These are phyloP conservation scores for Ardeotis arabs DNA, from an alignment of 2,113 vertebrate species.

Conservation along the genomic window DNA sequence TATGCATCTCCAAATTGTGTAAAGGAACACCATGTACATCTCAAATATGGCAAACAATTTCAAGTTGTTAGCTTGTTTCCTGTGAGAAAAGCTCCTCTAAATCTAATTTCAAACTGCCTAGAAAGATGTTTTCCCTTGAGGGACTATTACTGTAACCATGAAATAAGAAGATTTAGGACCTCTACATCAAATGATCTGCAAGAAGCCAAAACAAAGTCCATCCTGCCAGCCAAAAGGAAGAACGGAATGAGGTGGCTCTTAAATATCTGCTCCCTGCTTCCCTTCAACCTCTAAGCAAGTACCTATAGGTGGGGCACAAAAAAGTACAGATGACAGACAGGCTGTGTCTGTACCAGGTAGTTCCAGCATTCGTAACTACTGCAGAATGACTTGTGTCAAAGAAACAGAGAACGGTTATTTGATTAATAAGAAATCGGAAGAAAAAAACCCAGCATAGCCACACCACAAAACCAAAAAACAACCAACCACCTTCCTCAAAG, in stretches of 20 bases:
- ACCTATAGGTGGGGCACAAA: background rate
- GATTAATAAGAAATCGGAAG: background rate
- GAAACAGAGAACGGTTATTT: background rate
- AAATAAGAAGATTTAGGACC: constrained; percentile 4
- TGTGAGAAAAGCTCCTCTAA: constrained; percentile 39
- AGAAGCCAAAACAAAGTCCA: background rate
- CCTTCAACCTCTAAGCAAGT: background rate
- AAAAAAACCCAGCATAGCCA: background rate
- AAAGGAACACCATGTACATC: background rate
- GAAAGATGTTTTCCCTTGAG: constrained; percentile 7
- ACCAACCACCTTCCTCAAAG: background rate
- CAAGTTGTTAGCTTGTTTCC: constrained; percentile 23
- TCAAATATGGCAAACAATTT: constrained; percentile 12
- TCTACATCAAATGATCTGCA: background rate
- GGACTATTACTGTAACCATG: background rate
- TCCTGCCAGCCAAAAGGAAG: background rate
- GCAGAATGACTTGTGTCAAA: background rate
- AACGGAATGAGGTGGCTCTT: background rate
- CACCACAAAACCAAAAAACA: background rate
- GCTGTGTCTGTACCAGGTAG: background rate
- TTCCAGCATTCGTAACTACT: background rate
- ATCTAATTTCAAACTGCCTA: background rate
- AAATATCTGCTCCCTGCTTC: background rate
- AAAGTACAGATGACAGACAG: background rate
- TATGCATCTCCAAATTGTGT: background rate